Evolutionary conservation across 2,113 vertebrate species (phyloP).

Genomic region (Ptilorrhoa leucosticta): DNA sequence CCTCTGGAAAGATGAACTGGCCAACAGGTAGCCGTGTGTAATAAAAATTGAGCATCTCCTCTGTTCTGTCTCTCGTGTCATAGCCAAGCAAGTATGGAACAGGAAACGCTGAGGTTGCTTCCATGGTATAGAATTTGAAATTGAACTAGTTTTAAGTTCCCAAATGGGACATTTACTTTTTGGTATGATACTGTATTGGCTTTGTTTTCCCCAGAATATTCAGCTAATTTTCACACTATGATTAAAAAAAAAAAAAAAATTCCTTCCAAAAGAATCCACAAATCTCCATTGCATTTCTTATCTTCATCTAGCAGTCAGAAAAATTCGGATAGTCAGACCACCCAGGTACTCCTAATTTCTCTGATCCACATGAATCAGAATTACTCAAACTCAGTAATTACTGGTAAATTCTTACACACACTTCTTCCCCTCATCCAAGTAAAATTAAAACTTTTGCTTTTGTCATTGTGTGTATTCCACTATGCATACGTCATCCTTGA

Average conservation of each 20-base stretch:
- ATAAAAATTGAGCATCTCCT: background rate
- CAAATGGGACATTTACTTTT: background rate
- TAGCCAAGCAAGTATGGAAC: background rate
- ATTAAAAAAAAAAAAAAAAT: background rate
- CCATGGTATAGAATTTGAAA: background rate
- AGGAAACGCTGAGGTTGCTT: background rate
- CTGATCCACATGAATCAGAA: background rate
- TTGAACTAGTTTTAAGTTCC: background rate
- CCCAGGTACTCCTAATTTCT: background rate
- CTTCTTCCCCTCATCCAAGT: background rate
- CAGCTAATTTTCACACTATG: background rate
- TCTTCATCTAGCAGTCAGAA: background rate
- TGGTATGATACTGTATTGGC: background rate
- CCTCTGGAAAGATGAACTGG: background rate
- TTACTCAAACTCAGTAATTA: background rate
- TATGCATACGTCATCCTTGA: background rate
- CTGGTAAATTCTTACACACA: fast-evolving
- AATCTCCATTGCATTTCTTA: background rate
- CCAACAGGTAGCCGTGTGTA: background rate
- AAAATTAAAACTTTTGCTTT: background rate
- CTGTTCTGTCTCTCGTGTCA: background rate
- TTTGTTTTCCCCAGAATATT: background rate
- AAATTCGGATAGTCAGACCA: background rate
- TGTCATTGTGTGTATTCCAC: background rate
- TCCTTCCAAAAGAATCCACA: background rate